These are phyloP conservation scores for Sinocyclocheilus anophthalmus DNA, from an alignment of 2,113 vertebrate genomes.

Conservation along the genomic window DNA sequence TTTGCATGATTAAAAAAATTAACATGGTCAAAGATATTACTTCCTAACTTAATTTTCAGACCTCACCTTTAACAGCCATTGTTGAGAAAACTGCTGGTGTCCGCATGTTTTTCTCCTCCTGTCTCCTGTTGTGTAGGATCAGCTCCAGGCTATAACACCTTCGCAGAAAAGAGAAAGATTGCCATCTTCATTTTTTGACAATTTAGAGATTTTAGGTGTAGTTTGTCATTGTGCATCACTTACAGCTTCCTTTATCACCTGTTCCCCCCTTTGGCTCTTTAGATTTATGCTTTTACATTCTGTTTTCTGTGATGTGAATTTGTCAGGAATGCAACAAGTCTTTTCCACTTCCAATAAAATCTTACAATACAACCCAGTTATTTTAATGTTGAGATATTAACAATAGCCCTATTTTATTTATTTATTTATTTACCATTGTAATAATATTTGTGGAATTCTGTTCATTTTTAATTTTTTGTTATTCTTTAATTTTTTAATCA, in stretches of 20 bases:
- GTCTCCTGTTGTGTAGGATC: constrained; percentile 34
- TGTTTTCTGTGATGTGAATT: neutral
- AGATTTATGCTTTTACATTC: neutral
- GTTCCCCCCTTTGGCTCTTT: constrained; percentile 18
- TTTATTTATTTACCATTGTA: too few relatives aligned
- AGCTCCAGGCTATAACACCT: constrained; percentile 42
- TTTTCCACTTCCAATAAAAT: too few relatives aligned
- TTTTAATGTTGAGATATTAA: too few relatives aligned
- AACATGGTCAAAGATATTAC: neutral
- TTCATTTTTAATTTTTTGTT: too few relatives aligned
- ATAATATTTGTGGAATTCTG: too few relatives aligned
- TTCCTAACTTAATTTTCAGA: neutral
- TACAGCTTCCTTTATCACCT: neutral
- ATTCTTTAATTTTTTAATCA: too few relatives aligned
- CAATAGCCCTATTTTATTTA: too few relatives aligned
- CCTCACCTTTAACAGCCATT: neutral
- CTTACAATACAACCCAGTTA: too few relatives aligned
- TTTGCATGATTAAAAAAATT: neutral
- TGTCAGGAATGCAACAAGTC: too few relatives aligned
- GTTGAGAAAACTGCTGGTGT: neutral
- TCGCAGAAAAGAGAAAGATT: constrained; percentile 7
- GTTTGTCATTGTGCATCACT: constrained; percentile 46
- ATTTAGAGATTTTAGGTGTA: constrained; percentile 25
- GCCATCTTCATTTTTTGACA: too few relatives aligned
- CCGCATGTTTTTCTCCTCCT: constrained; percentile 47